These are phyloP conservation scores for Amyelois transitella DNA, from an alignment of 1,140 invertebrate genomes.

Conservation along the genomic window DNA sequence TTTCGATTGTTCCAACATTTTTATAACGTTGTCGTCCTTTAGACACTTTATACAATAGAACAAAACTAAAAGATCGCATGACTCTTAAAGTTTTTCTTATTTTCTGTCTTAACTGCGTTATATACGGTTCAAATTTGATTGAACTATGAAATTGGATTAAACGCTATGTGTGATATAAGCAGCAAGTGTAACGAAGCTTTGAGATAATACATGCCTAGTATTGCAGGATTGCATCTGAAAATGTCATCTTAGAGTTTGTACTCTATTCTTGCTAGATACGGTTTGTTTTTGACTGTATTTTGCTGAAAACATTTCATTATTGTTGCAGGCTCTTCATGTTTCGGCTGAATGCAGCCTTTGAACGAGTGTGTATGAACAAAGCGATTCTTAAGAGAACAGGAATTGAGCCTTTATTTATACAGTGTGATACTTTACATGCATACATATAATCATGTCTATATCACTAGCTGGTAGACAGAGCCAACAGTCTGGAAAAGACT, in stretches of 20 bases:
- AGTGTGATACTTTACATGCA: too few species aligned
- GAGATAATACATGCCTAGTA: slow-evolving; percentile 44
- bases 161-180: background rate
- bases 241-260: background rate
- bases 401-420: background rate
- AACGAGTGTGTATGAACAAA: background rate
- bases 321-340: slow-evolving; percentile 32
- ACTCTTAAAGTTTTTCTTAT: background rate
- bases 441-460: too few species aligned
- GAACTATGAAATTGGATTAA: background rate
- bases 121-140: background rate
- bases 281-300: slow-evolving; percentile 9
- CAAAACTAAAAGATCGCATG: slow-evolving; percentile 12
- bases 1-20: slow-evolving; percentile 28
- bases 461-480: too few species aligned
- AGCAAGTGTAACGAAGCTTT: slow-evolving; percentile 38
- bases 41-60: slow-evolving; percentile 30
- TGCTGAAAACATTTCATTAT: slow-evolving; percentile 22
- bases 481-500: too few species aligned
- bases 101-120: background rate
- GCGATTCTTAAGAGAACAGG: background rate
- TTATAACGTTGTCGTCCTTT: slow-evolving; percentile 21
- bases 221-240: slow-evolving; percentile 35
- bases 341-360: slow-evolving; percentile 6
- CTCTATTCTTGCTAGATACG: slow-evolving; percentile 7